A percentile compares a stretch with the other conserved stretches of the same genome.
These are phyloP conservation scores for Caenorhabditis virilis DNA, from an alignment of 2,888 invertebrate species.

Conservation along the genomic window DNA sequence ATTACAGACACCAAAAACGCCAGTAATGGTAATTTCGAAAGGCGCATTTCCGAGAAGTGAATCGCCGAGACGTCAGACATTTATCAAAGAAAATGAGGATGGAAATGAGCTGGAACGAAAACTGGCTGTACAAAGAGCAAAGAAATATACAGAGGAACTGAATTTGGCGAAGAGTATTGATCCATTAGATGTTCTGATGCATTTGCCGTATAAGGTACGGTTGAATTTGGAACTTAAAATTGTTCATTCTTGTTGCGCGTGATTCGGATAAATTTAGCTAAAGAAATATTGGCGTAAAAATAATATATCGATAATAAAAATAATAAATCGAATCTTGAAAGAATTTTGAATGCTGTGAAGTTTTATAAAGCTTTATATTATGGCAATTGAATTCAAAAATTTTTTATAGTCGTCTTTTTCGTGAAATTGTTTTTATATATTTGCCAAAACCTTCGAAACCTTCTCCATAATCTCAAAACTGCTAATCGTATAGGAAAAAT, in stretches of 20 bases:
- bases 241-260: neutral
- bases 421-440: too few species aligned
- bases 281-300: too few species aligned
- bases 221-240: neutral
- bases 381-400: too few species aligned
- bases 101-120: conserved; percentile 47
- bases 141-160: conserved; percentile 34
- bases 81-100: conserved; percentile 35
- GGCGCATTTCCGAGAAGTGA: conserved; percentile 22
- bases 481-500: too few species aligned
- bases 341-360: too few species aligned
- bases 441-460: too few species aligned
- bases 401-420: too few species aligned
- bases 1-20: conserved; percentile 13
- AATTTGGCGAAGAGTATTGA: conserved; percentile 14
- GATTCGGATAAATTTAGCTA: neutral
- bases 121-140: conserved; percentile 47
- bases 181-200: conserved; percentile 27
- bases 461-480: too few species aligned
- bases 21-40: conserved; percentile 23
- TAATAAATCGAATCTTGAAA: too few species aligned
- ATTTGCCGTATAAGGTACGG: conserved; percentile 7
- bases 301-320: too few species aligned
- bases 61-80: conserved; percentile 24
- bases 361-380: too few species aligned